Base-by-base conservation (phyloP, 2,797 vertebrate genomes). In the Schizopygopsis pylzovi region DNA sequence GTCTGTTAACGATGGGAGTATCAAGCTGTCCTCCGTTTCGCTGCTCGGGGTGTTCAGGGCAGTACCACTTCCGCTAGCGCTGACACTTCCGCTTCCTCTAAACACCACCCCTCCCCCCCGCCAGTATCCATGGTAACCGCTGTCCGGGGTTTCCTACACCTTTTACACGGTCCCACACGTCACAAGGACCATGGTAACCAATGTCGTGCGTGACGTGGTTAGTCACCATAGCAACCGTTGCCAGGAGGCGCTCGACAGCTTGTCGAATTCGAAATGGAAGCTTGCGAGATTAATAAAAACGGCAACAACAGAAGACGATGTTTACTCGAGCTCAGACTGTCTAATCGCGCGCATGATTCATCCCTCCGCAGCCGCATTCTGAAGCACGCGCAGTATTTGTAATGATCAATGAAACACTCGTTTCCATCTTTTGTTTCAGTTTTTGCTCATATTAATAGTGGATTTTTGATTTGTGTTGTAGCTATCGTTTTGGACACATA, bases 51-150 rank as follows among this genome's bases (percentile, higher is more conserved):
- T 94, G 92, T 95, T 96, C 95, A 95, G 96, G 96, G 96, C 94
- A 95, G 95, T 94, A 95, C 95, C 95, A 96, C 96, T 96, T 97
- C 96, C 96, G 95, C 94, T 95, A 95, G 93, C 92, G 93, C 93
- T 95, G 94, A 95, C 94, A 96, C 95, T 97, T 97, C 96, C 96
- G 96, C 96, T 96, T 97, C 95, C 95, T 95, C 92, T 92, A 94
- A 90, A 93, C 94, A 92, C 93, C 95, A 90, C 94, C 94, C 93
- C 94, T 92, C 94, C 85, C 93, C 92, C 93, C 93, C 92, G 90
- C 92, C 91, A 76, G 93, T 96, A 90, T 92, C 95, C 92, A 92
- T 84, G 90, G 94, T 86, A 90, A 95, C 94, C 79, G 43, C 56
- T 88, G 89, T 91, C 88, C 91, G 95, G 95, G 96, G 95, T 95